Base-by-base conservation (phyloP, 2,113 vertebrate genomes). In the Edolisoma coerulescens region DNA sequence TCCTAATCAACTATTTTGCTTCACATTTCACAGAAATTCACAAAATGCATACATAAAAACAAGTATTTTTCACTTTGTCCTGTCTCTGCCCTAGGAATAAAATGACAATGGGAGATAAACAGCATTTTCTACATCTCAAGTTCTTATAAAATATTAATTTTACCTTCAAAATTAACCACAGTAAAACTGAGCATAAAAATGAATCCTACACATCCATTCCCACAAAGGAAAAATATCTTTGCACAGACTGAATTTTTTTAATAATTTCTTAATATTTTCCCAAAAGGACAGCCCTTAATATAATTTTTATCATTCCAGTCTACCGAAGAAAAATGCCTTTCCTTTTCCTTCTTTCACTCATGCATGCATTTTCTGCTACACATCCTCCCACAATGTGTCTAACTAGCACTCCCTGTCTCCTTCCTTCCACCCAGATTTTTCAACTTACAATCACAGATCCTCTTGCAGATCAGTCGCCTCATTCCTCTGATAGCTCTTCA, bases 381-480 rank as follows among this genome's bases (percentile, higher is more conserved):
- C 90, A 96, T 96, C 98, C 97, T 98, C 97, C 97, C 97, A 98
- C 96, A 97, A 97, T 97, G 95, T 95, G 96, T 97, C 95, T 97
- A 97, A 94, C 91, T 90, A 98, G 96, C 97, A 97, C 92, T 96
- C 98, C 97, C 96, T 98, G 97, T 94, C 97, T 98, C 96, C 80
- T 96, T 96, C 95, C 97, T 97, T 97, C 97, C 93, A 96, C 96
- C 97, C 98, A 96, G 97, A 97, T 97, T 97, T 98, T 98, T 97
- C 97, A 98, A 99, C 99, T 99, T 98, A 99, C 99, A 99, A 98
- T 99, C 99, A 98, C 99, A 99, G 98, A 99, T 99, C 97, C 98
- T 98, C 98, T 99, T 98, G 98, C 99, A 99, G 98, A 99, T 99
- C 97, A 99, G 98, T 74, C 99, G 98, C 98, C 99, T 99, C 99